Conservation (phyloP, 2,113 vertebrate species). For the Bombycilla garrulus region DNA sequence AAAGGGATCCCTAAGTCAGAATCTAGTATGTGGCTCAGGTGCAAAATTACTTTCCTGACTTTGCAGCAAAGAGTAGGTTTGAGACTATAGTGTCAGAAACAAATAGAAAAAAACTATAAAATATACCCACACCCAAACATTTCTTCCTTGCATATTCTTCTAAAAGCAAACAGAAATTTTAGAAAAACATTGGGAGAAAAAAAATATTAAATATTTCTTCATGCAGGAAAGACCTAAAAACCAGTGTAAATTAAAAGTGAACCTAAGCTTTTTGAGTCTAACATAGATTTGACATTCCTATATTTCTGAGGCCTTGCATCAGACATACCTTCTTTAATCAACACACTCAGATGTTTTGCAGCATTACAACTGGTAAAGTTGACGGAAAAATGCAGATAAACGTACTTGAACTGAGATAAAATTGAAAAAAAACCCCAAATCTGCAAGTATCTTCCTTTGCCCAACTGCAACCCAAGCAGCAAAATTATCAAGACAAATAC, state of each 20-base stretch:
- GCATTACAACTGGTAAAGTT: not conserved
- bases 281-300: not conserved
- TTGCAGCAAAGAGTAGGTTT: not conserved
- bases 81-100: not conserved
- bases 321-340: not conserved
- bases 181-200: not conserved
- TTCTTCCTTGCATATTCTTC: not conserved
- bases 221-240: not conserved
- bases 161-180: not conserved
- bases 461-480: not conserved
- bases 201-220: not conserved
- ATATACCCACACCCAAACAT: not conserved
- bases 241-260: not conserved
- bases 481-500: not conserved
- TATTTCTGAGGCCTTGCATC: not conserved
- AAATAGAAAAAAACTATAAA: not conserved
- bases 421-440: fast-evolving
- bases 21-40: not conserved
- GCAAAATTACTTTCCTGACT: not conserved
- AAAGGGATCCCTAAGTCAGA: not conserved
- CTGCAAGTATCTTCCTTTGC: not conserved
- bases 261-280: not conserved
- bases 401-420: not conserved
- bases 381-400: not conserved
- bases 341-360: not conserved